phyloP scores from a whole-genome alignment of 2,797 vertebrate species.

The Sebastiscus albofasciatus region DNA sequence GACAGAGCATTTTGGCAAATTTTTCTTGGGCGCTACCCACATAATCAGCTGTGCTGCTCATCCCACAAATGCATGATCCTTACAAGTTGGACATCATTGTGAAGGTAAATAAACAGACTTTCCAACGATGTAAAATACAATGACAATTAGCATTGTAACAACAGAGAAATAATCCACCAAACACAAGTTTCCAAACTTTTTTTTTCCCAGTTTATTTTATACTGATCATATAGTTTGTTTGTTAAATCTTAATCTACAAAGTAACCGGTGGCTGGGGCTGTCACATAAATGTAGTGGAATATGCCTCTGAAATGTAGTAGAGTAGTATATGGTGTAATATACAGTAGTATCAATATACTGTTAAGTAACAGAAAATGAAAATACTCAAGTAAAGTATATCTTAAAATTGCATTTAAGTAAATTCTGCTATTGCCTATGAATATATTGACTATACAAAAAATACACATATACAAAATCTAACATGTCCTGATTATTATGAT shows the following conservation, averaged over 20 bases:
- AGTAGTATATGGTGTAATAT: neutral
- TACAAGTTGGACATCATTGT: no score
- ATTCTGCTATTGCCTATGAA: neutral
- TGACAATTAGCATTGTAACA: no score
- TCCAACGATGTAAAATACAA: no score
- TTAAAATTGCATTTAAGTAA: neutral
- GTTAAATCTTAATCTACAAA: neutral
- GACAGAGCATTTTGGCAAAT: no score
- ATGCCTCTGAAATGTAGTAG: neutral
- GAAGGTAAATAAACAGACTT: no score
- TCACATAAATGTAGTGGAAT: no score
- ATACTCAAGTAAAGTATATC: neutral
- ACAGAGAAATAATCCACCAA: no score
- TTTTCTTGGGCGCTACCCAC: no score
- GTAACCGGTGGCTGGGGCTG: neutral
- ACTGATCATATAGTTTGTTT: neutral
- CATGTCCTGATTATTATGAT: neutral
- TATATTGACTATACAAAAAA: neutral
- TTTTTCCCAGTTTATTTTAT: neutral
- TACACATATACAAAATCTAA: no score
- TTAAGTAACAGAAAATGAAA: rapidly evolving
- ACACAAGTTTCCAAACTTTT: no score
- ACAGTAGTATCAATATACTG: neutral
- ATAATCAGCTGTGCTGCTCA: no score
- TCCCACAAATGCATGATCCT: no score